Base-by-base conservation (phyloP, 1,140 invertebrate genomes). In the Pararge aegeria region DNA sequence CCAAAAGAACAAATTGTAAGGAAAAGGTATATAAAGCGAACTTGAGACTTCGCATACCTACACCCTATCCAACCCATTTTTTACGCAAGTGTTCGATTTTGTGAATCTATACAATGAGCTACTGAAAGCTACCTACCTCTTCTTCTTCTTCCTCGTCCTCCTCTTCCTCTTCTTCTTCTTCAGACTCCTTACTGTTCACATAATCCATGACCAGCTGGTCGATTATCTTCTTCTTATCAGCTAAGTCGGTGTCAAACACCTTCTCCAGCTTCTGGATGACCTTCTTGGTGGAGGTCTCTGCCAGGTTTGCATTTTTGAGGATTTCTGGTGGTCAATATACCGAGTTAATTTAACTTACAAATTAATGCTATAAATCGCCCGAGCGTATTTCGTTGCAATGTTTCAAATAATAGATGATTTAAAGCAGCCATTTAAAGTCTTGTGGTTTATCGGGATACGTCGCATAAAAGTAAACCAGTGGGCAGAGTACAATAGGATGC, bases 231-330 rank as follows among this genome's bases (percentile, higher is more conserved):
- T 95, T 96, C 70, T 95, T 94, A 48, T 79, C 90, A 19, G 92
- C 89, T 10, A 98, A 90, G 70, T 97, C 95, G 56, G 93, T 91
- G 37, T 94, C 94, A 9, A 97, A 90, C 77, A 95, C 95, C 61
- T 95, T 93, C 85, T 98, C 96, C 56, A 98, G 90, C 76, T 96
- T 94, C 85, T 95, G 94, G 21, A 97, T 93, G n/a, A 98, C 96
- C 87, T 97, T 96, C 75, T 98, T 98, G 0, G 96, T 94, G 9
- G 96, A 96, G 69, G 95, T 95, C 29, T 93, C 93, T 5, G 94
- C 93, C 7, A 98, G 91, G 80, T 98, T 95, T 4, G 96, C 96
- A 90, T 94, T 94, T 90, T 97, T 96, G 2, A 98, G 91, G 70
- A 98, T 96, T 53, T 93, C 96, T 97, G 67, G n/a, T 29, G 52